A percentile compares a stretch with the other conserved stretches of the same genome.
These are phyloP conservation scores for Pangasianodon gigas DNA, from an alignment of 2,113 vertebrate species.

Conservation along the genomic window DNA sequence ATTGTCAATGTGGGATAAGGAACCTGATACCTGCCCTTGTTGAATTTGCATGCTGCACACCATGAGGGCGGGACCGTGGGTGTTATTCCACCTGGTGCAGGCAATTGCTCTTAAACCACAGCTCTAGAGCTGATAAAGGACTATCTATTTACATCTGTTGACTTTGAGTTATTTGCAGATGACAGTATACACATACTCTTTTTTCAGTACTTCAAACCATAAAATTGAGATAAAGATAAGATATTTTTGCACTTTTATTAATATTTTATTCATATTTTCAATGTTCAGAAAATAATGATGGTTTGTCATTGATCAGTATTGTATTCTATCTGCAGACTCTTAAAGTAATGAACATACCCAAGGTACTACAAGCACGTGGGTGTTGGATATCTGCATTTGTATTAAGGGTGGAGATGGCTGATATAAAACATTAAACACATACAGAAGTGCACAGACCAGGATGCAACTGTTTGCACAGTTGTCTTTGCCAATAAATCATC, in stretches of 20 bases:
- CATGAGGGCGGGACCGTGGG: slow-evolving; percentile 63
- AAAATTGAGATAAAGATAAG: background rate
- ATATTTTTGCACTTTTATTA: background rate
- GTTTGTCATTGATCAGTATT: background rate
- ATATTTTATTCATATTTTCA: background rate
- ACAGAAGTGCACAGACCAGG: slow-evolving; percentile 66
- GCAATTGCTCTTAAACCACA: slow-evolving; percentile 47
- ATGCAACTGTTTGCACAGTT: slow-evolving; percentile 70
- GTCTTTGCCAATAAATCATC: slow-evolving; percentile 45
- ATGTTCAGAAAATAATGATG: background rate
- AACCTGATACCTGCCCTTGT: slow-evolving; percentile 66
- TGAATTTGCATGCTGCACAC: slow-evolving; percentile 73
- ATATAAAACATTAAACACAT: slow-evolving; percentile 55
- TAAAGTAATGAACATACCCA: slow-evolving; percentile 33
- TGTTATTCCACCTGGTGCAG: slow-evolving; percentile 62
- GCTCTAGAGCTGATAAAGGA: background rate
- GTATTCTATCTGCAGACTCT: slow-evolving; percentile 40
- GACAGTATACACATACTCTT: background rate
- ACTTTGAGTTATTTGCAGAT: slow-evolving; percentile 23
- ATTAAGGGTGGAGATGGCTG: slow-evolving; percentile 64
- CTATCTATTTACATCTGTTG: background rate
- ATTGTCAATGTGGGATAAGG: slow-evolving; percentile 57
- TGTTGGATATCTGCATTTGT: slow-evolving; percentile 59
- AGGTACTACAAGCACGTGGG: slow-evolving; percentile 28
- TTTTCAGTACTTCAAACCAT: background rate